Conservation (phyloP, 1,140 invertebrate species). For the Bursaphelenchus mucronatus region DNA sequence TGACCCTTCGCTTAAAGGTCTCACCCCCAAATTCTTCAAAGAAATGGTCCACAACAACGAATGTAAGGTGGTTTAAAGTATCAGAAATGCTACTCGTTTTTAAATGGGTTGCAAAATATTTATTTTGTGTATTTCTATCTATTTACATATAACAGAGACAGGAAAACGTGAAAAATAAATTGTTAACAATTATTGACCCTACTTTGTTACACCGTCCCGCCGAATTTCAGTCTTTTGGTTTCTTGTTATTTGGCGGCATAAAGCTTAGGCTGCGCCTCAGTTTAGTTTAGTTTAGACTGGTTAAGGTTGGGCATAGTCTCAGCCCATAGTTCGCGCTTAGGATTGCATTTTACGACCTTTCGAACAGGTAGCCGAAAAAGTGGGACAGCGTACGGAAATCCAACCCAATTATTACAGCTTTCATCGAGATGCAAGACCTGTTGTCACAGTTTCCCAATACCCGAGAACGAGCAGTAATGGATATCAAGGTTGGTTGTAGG, state of each 20-base stretch:
- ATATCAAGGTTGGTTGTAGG: conserved; percentile 83
- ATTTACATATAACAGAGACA: no score
- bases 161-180: no score
- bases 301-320: no score
- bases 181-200: no score
- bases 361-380: neutral
- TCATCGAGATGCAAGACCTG: conserved; percentile 83
- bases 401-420: conserved; percentile 62
- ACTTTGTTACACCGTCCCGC: no score
- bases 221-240: no score
- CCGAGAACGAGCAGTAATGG: conserved; percentile 71
- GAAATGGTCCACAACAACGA: conserved; percentile 80
- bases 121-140: conserved; percentile 16
- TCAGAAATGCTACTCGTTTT: conserved; percentile 11
- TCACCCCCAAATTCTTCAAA: conserved; percentile 79
- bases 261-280: no score
- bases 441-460: conserved; percentile 78
- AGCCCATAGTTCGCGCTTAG: no score
- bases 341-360: neutral
- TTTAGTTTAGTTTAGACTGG: no score
- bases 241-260: no score
- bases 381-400: no score
- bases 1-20: conserved; percentile 70
- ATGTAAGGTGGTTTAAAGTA: conserved; percentile 61
- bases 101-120: conserved; percentile 31